Evolutionary conservation across 2,797 vertebrate genomes (phyloP).

Genomic region (Remorina albescens): DNA sequence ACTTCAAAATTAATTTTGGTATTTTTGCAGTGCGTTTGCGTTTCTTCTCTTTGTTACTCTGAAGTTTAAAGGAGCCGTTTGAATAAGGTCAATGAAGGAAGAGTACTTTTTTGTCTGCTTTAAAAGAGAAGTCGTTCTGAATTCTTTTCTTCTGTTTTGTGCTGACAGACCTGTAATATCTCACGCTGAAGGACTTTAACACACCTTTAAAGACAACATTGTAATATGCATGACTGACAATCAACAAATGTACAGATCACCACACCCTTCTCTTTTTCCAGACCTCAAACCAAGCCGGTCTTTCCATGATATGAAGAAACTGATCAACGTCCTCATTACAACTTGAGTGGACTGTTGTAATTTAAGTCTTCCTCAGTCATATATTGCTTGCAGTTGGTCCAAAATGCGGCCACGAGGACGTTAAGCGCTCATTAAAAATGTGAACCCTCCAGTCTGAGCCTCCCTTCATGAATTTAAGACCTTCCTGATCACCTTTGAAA

Average conservation of each 20-base stretch:
- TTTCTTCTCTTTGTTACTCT: conserved; percentile 18
- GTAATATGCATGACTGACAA: background rate
- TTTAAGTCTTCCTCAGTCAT: too few relatives aligned
- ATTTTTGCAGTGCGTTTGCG: conserved; percentile 8
- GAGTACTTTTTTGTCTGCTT: conserved; percentile 14
- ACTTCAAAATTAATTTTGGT: conserved; percentile 31
- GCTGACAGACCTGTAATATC: background rate
- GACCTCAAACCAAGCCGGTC: too few relatives aligned
- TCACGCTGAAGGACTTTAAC: background rate
- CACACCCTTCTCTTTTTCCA: background rate
- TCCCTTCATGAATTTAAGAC: too few relatives aligned
- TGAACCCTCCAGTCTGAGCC: too few relatives aligned
- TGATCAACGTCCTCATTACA: too few relatives aligned
- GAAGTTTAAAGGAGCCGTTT: conserved; percentile 13
- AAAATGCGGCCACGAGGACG: too few relatives aligned
- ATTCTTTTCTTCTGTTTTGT: background rate
- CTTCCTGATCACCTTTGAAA: too few relatives aligned
- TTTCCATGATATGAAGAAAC: too few relatives aligned
- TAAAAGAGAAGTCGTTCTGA: background rate
- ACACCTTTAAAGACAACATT: background rate
- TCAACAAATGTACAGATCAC: background rate
- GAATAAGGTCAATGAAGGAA: conserved; percentile 34
- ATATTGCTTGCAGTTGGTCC: too few relatives aligned
- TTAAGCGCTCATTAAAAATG: too few relatives aligned
- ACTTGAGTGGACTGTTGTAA: too few relatives aligned